Base-by-base conservation (phyloP, 2,113 vertebrate species). In the Corythaixoides concolor region DNA sequence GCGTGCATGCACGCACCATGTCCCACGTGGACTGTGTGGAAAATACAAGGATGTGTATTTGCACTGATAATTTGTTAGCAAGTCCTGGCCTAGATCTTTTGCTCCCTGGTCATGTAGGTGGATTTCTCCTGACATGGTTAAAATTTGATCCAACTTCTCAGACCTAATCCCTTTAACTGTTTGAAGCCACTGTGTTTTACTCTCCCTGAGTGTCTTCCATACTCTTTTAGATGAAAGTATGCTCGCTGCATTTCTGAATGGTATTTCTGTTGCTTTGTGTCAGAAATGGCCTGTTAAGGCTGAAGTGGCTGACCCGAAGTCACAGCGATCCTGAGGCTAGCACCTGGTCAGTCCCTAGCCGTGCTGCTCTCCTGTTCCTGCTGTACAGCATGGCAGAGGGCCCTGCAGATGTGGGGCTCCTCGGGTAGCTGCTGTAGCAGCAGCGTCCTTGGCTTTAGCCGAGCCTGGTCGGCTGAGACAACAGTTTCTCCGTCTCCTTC, bases 291-390 rank as follows among this genome's bases (percentile, higher is more conserved):
- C 26, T 53, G 27, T 58, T 62, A 24, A n/a, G 26, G 41, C 13
- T 70, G 27, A 84, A 72, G 50, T 18, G 27, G 14, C 16, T 95
- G 60, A 67, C 62, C 69, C 37, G 21, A 85, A 75, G 62, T 45
- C 45, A 75, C 18, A 18, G 63, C 1, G 2, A 79, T 23, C 35
- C 35, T 60, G 32, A 47, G 45, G 19, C 9, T 52, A 26, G 22
- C 15, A 45, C 7, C 7, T 0, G 1, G 23, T 4, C 64, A 85
- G 13, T 49, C 66, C 37, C n/a, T 33, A 50, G 12, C 30, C 0
- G 0, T 23, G 2, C 12, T 74, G 5, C 17, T 30, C 16, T 43
- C 55, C n/a, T 47, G 8, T 32, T 91, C 43, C 32, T 15, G 22
- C 18, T 26, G 8, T 18, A 6, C 9, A 43, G 58, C 12, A 22